Percentiles rank a stretch among this genome's conserved stretches.
Conservation (phyloP, 2,113 vertebrate genomes). For the Chionis minor region DNA sequence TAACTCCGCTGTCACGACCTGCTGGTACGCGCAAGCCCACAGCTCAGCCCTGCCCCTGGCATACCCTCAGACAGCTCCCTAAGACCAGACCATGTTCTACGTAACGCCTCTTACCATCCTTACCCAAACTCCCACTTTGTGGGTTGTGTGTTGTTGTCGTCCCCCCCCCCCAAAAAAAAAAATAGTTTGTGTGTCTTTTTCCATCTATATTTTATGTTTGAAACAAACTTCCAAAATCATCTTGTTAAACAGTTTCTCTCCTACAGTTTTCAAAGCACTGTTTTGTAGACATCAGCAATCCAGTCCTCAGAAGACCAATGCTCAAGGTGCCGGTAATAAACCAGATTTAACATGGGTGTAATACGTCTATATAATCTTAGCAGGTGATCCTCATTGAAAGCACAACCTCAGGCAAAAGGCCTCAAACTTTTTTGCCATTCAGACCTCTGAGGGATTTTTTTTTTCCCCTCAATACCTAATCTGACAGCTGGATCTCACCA, state of each 20-base stretch:
- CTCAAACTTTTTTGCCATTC: background rate
- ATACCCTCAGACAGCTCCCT: background rate
- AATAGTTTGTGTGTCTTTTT: background rate
- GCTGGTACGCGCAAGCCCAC: background rate
- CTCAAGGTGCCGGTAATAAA: background rate
- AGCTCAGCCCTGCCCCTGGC: background rate
- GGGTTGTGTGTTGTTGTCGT: too few relatives aligned
- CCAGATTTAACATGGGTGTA: background rate
- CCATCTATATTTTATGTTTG: background rate
- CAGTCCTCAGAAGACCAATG: background rate
- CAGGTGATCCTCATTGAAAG: background rate
- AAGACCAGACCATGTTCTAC: background rate
- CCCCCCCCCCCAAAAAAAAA: background rate
- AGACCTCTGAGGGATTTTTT: background rate
- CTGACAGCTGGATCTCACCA: background rate
- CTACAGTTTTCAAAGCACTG: background rate
- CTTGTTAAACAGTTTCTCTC: background rate
- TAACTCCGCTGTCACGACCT: background rate
- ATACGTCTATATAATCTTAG: background rate
- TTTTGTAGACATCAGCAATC: background rate
- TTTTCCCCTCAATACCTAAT: background rate
- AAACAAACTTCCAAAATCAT: background rate
- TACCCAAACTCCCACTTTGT: background rate
- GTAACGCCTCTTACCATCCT: background rate
- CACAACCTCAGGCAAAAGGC: background rate